Evolutionary conservation across 2,113 vertebrate species (phyloP).

Genomic region (Dendropsophus ebraccatus): DNA sequence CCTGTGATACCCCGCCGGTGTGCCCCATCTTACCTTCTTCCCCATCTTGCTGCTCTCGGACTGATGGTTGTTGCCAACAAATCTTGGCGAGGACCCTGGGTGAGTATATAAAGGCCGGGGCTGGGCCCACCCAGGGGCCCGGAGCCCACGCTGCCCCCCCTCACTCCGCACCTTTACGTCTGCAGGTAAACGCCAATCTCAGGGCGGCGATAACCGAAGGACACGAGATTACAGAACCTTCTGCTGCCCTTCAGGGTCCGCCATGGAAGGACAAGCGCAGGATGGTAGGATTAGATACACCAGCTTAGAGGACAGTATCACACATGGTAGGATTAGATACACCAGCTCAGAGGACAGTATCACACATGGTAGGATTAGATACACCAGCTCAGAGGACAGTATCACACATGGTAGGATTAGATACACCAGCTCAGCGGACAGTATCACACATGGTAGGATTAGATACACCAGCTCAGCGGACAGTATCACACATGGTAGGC

Average conservation of each 20-base stretch:
- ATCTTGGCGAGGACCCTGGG: constrained; percentile 28
- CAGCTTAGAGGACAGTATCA: background rate
- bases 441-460: too few species aligned
- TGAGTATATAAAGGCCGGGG: constrained; percentile 23
- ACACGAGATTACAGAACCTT: constrained; percentile 41
- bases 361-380: too few species aligned
- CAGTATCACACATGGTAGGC: too few species aligned
- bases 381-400: too few species aligned
- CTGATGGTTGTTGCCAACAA: constrained; percentile 48
- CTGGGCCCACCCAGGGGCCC: background rate
- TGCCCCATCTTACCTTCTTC: constrained; percentile 45
- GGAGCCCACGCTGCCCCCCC: background rate
- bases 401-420: too few species aligned
- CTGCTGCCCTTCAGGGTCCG: constrained; percentile 28
- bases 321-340: background rate
- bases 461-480: too few species aligned
- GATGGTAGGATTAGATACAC: background rate
- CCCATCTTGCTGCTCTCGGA: constrained; percentile 33
- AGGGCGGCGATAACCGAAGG: constrained; percentile 44
- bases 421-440: too few species aligned
- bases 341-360: background rate
- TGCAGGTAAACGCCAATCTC: constrained; percentile 33
- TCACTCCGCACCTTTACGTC: constrained; percentile 41
- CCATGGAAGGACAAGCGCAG: background rate
- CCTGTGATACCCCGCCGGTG: background rate